Base-by-base conservation (phyloP, 2,113 vertebrate species). In the Poecilia latipinna region DNA sequence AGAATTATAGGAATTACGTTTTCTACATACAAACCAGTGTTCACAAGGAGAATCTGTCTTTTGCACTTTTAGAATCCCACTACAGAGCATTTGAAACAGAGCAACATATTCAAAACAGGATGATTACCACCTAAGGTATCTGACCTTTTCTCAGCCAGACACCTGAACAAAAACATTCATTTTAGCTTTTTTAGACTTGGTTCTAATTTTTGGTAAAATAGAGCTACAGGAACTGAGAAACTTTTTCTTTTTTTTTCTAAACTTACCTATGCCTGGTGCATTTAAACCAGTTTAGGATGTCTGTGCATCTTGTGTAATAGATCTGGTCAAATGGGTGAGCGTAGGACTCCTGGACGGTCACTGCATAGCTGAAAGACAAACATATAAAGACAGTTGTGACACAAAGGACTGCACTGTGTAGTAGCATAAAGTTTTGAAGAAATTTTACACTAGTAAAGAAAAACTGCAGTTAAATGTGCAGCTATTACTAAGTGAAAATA, bases 201-300 rank as follows among this genome's bases (percentile, higher is more conserved):
- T 62, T 80, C 17, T 48, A 39, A 28, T 62, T 78, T 72, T 65
- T 48, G 68, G 65, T 42, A 66, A 39, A 60, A 67, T 24, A 63
- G 78, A 75, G 62, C 29, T 72, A 0, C 2, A 65, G 26, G 19
- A 65, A 29, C 32, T 68, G 65, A 74, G 75, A 12, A 29, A 37
- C 10, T 17, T 11, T n/a, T 39, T 44, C n/a, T 57, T 15, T 39
- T 44, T 57, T 57, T 15, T 29, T 39, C 17, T n/a, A 44, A 37
- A 86, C 94, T 87, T 88, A 99, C 98, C 98, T 95, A 89, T 99
- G 98, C 63, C 97, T 94, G 54, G 98, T 99, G 89, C 98, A 99
- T 91, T 99, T 99, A 94, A 99, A 99, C 98, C 98, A 99, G 95
- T 99, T 99, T 69, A 99, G 96, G 84, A 99, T 99, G 87, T 99